Base-by-base conservation (phyloP, 2,113 vertebrate genomes). In the Chroicocephalus ridibundus region DNA sequence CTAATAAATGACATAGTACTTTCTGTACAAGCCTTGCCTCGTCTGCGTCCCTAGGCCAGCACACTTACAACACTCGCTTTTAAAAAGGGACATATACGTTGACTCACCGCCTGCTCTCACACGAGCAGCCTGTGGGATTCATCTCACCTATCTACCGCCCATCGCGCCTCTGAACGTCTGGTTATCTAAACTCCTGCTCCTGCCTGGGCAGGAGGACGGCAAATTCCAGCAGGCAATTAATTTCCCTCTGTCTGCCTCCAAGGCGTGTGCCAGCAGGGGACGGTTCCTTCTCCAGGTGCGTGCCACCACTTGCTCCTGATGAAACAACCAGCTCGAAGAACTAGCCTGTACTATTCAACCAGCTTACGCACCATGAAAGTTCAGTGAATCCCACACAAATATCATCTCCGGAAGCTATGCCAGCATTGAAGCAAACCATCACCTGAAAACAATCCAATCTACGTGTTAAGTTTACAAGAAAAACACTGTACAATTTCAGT, bases 321-420 rank as follows among this genome's bases (percentile, higher is more conserved):
- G 5, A 2, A 66, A 62, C 21, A 17, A 20, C 9, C n/a, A 64
- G 55, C 36, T 9, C 24, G 29, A 47, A 65, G 55, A 72, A 34
- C 15, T 4, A 49, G 32, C 2, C 0, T 2, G 14, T 10, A 12
- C 32, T 15, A 46, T 15, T n/a, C 15, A 72, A 27, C 3, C 36
- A 13, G 38, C 15, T n/a, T 18, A 25, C 0, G 10, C 13, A 13
- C 2, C 3, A 16, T 2, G n/a, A 2, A 24, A 44, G 31, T 31
- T 20, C 6, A 5, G 5, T 15, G 84, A 54, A 69, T 38, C 36
- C 46, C 3, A 0, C 29, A 42, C 24, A 44, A 78, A 13, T 1
- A 49, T 1, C 9, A 31, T 9, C 38, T 47, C 61, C 22, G 22
- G 36, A 65, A 70, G n/a, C 46, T 42, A 42, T 0, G 4, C 11